Percentiles rank a stretch among this genome's conserved stretches.
Conservation (phyloP, 1,140 invertebrate genomes). For the Portunus trituberculatus region DNA sequence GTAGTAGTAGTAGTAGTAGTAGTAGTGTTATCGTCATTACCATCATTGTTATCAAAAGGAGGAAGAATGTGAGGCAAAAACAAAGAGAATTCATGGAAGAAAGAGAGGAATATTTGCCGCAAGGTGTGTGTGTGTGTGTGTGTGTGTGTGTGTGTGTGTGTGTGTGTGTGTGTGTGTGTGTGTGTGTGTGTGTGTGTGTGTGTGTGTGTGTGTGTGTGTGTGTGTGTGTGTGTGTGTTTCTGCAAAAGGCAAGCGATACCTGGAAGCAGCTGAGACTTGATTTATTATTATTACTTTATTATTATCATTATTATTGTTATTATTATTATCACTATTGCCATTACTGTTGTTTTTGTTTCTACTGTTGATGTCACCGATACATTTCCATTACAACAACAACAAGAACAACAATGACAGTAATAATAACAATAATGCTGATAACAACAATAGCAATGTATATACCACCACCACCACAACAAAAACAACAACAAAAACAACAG, state of each 20-base stretch:
- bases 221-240: background rate
- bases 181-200: slow-evolving; percentile 4
- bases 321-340: background rate
- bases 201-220: slow-evolving; percentile 9
- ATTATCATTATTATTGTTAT: background rate
- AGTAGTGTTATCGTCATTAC: background rate
- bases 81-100: too few relatives aligned
- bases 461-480: too few relatives aligned
- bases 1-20: slow-evolving; percentile 36
- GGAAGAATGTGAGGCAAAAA: too few relatives aligned
- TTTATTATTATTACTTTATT: background rate
- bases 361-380: background rate
- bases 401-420: too few relatives aligned
- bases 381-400: too few relatives aligned
- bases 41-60: too few relatives aligned
- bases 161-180: too few relatives aligned
- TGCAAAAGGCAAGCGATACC: background rate
- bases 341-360: background rate
- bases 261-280: too few relatives aligned
- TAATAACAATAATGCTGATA: too few relatives aligned
- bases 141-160: slow-evolving; percentile 20
- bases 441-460: too few relatives aligned
- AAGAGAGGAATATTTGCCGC: too few relatives aligned
- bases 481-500: too few relatives aligned
- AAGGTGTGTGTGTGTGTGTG: slow-evolving; percentile 4